Evolutionary conservation across 2,888 invertebrate species (phyloP), one percentile per base, ranked within the genome.

Genomic region (Callyntrura sp.): DNA sequence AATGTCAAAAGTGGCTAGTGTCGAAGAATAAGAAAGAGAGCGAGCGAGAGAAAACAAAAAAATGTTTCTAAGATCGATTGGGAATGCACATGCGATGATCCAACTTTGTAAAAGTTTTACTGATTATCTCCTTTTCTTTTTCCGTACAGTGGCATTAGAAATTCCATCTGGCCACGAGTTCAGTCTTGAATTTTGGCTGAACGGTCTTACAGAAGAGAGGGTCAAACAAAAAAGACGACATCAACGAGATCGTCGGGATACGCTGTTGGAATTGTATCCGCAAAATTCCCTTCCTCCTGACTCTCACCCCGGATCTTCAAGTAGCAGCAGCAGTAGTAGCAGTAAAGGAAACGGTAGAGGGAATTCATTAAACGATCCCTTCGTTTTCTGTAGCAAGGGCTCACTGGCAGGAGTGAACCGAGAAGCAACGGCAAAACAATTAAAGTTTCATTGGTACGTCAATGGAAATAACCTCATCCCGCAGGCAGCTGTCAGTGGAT

Each of bases 171-270:
- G 91, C 6, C 91, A 91, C 45, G 92, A 92, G 48, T 93, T 92
- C 84, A 92, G 91, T 43, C 85, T 93, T 57, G 93, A 93, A 73
- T 93, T 91, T 85, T 93, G 93, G 93, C 62, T 90, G 51, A 92
- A 91, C 55, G 93, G 92, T 60, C 57, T 91, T 14, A 48, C 86
- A 17, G 92, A 92, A n/a, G 92, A 91, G 70, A 86, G 88, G 60
- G 76, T 76, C 23, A 57, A 76, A 48, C 86, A 92, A 62, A 93
- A 93, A 90, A 85, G 92, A 85, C 91, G 93, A 62, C 93, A 93
- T 91, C 93, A 93, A 79, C 91, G 93, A 73, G 93, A 92, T 68
- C 91, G 92, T 28, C 57, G 92, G 57, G 93, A 93, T 84, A 89
- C 91, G 17, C 88, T 93, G n/a, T 62, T 88, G 60, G 93, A 93